These are phyloP conservation scores for Pagrus major DNA, from an alignment of 2,113 vertebrate genomes.

Conservation along the genomic window DNA sequence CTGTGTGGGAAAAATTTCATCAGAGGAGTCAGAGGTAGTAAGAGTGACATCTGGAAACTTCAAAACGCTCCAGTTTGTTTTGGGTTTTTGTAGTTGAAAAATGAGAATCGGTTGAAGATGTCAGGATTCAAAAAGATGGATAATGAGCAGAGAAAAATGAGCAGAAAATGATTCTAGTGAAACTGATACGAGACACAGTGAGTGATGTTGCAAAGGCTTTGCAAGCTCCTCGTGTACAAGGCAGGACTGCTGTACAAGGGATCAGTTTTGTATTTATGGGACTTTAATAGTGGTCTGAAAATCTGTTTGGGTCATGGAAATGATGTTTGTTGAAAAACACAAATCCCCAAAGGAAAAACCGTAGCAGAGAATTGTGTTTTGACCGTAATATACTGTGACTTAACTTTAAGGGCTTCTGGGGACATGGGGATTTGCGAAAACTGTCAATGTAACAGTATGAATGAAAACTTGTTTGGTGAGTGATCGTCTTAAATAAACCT, in stretches of 20 bases:
- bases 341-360: constrained; percentile 26
- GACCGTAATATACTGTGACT: neutral
- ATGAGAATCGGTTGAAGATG: constrained; percentile 10
- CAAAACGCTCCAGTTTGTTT: neutral
- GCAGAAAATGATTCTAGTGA: neutral
- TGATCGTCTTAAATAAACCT: constrained; percentile 32
- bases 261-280: constrained; percentile 21
- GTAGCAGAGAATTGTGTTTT: neutral
- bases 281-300: constrained; percentile 34
- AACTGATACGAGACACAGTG: neutral
- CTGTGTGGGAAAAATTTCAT: constrained; percentile 49
- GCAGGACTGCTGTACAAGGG: neutral
- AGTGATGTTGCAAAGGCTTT: neutral
- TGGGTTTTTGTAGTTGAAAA: neutral
- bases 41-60: constrained; percentile 70
- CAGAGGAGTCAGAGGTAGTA: constrained; percentile 18
- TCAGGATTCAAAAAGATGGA: constrained; percentile 22
- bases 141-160: neutral
- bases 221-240: neutral
- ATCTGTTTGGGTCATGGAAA: constrained; percentile 19
- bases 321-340: constrained; percentile 23
- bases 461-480: constrained; percentile 53
- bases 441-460: constrained; percentile 25
- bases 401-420: constrained; percentile 13
- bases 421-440: constrained; percentile 25